These are phyloP conservation scores for Agrilus biguttatus DNA, from an alignment of 2,888 invertebrate species.

Conservation along the genomic window DNA sequence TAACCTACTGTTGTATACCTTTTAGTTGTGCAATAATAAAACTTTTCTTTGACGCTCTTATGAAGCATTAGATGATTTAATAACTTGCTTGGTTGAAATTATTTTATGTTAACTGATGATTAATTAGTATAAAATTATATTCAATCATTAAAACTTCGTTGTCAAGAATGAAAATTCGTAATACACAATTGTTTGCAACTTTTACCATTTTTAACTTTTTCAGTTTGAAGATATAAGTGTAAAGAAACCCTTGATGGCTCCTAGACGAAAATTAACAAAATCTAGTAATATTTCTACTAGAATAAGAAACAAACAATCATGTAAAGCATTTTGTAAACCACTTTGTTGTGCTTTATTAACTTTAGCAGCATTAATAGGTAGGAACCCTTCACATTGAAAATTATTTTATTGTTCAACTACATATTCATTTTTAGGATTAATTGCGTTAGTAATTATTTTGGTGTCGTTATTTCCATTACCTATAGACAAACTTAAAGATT, in stretches of 20 bases:
- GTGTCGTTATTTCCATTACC: constrained; percentile 51
- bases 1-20: neutral
- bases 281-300: constrained; percentile 31
- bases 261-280: constrained; percentile 43
- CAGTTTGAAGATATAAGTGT: constrained; percentile 53
- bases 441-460: constrained; percentile 46
- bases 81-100: neutral
- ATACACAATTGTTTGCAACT: neutral
- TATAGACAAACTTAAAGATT: constrained; percentile 42
- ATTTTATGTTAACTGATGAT: too few species aligned
- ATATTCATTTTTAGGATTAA: constrained; percentile 35
- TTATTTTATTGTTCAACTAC: constrained; percentile 1
- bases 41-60: constrained; percentile 1
- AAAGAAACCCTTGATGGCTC: constrained; percentile 60
- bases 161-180: neutral
- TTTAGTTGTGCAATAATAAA: too few species aligned
- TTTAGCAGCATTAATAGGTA: constrained; percentile 41
- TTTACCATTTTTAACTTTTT: constrained; percentile 9
- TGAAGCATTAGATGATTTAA: neutral
- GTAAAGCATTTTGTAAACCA: constrained; percentile 45
- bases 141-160: too few species aligned
- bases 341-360: constrained; percentile 51
- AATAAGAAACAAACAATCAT: constrained; percentile 38
- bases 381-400: constrained; percentile 1
- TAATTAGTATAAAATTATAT: too few species aligned